Evolutionary conservation across 2,888 invertebrate genomes (phyloP).

Genomic region (Pyrochroa serraticornis): DNA sequence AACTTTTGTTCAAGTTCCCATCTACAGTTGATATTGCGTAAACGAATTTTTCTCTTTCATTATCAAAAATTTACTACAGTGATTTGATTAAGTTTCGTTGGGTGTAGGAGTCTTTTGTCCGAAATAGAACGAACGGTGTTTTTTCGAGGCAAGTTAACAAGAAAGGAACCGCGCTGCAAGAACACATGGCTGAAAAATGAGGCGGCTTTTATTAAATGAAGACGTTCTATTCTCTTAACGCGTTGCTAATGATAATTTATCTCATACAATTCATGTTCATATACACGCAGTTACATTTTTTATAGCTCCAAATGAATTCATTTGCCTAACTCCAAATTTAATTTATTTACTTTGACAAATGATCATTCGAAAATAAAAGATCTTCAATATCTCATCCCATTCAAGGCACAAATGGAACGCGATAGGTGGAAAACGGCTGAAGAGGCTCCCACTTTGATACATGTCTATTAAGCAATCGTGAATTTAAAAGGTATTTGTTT

Average conservation of each 20-base stretch:
- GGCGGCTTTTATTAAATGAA: constrained; percentile 53
- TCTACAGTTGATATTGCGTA: background rate
- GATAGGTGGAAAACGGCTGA: background rate
- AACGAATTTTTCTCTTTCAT: background rate
- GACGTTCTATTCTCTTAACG: constrained; percentile 55
- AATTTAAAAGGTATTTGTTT: no score
- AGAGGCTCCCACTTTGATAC: no score
- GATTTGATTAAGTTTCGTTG: background rate
- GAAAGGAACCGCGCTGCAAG: constrained; percentile 12
- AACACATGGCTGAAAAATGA: constrained; percentile 52
- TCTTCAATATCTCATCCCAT: constrained; percentile 17
- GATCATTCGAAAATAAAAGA: constrained; percentile 24
- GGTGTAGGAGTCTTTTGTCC: constrained; percentile 7
- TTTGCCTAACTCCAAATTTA: constrained; percentile 28
- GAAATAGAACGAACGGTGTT: constrained; percentile 11
- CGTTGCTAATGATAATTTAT: constrained; percentile 55
- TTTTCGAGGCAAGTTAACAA: constrained; percentile 16
- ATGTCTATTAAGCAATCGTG: no score
- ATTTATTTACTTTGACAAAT: constrained; percentile 29
- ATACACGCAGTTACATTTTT: constrained; percentile 46
- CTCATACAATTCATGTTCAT: constrained; percentile 48
- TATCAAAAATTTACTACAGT: background rate
- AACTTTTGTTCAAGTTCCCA: background rate
- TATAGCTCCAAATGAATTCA: constrained; percentile 38
- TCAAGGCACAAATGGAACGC: background rate